A percentile compares a stretch with the other conserved stretches of the same genome.
These are phyloP conservation scores for Phortica okadai DNA, from an alignment of 2,888 invertebrate genomes.

Conservation along the genomic window DNA sequence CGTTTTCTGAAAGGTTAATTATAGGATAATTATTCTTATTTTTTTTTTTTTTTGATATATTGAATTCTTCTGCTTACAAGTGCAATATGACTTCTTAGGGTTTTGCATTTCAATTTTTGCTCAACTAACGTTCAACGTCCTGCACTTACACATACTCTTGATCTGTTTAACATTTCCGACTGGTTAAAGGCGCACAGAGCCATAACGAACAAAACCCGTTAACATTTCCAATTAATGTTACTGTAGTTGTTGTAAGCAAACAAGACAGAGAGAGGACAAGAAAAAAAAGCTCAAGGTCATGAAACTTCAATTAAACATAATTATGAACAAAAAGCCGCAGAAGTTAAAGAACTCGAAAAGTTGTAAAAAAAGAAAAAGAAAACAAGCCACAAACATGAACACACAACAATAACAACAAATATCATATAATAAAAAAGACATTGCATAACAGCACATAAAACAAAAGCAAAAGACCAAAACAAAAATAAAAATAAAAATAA, in stretches of 20 bases:
- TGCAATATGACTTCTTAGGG: too few species aligned
- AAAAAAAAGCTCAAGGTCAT: slow-evolving; percentile 65
- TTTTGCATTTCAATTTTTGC: neutral
- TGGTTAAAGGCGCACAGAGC: slow-evolving; percentile 39
- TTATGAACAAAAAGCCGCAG: slow-evolving; percentile 48
- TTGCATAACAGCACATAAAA: slow-evolving; percentile 36
- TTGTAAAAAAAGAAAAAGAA: slow-evolving; percentile 25
- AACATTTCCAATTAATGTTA: slow-evolving; percentile 42
- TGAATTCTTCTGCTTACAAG: too few species aligned
- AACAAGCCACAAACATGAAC: slow-evolving; percentile 24
- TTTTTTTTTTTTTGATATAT: too few species aligned
- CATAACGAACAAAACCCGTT: slow-evolving; percentile 48
- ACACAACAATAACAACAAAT: slow-evolving; percentile 20
- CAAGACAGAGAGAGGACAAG: slow-evolving; percentile 31
- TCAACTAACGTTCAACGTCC: neutral
- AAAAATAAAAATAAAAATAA: slow-evolving; percentile 45
- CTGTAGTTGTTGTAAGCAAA: slow-evolving; percentile 33
- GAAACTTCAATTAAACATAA: slow-evolving; percentile 64
- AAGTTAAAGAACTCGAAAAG: slow-evolving; percentile 54
- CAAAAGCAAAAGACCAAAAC: slow-evolving; percentile 31
- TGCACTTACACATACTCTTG: neutral
- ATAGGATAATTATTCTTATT: too few species aligned
- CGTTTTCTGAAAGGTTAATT: too few species aligned
- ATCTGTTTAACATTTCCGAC: slow-evolving; percentile 11
- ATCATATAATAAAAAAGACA: slow-evolving; percentile 15